Evolutionary conservation across 2,797 vertebrate genomes (phyloP), one percentile per base, ranked within the genome.

Genomic region (Gymnothorax reevesii): DNA sequence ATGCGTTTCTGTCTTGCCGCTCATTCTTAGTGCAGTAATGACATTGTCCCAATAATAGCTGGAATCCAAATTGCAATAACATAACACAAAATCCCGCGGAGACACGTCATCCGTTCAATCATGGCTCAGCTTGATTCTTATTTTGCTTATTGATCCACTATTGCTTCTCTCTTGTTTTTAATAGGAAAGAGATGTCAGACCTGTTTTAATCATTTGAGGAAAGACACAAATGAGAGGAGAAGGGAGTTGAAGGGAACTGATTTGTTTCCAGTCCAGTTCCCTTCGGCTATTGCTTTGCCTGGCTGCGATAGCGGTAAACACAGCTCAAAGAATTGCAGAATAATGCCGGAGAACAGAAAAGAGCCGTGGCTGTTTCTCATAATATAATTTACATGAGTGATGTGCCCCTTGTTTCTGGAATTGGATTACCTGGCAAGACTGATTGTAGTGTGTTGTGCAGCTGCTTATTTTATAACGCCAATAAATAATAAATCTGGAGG

Each of bases 401-500:
- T 49, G 62, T 82, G 66, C 25, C 84, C 85, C 87, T 85, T 88
- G 86, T 91, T 87, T 83, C 22, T 77, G 71, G 71, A 86, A 91
- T 89, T 87, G 86, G 83, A 90, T 91, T 90, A 90, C 89, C 60
- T 84, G 62, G 59, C 55, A 62, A 88, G 89, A 91, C 90, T 92
- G 90, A 91, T 91, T 89, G 86, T 77, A 83, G 86, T 42, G 27
- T 20, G 82, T 85, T 86, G 87, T 88, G 73, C 20, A 10, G 85
- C 71, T 87, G 83, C 87, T 91, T 87, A 86, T 88, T 88, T 90
- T 69, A 87, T 85, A 90, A 89, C 87, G 89, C 88, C 90, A 89
- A 92, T 92, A 92, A 91, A 91, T 91, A 89, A 92, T 92, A 92
- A 91, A 91, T 91, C 90, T 87, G 69, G 77, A 85, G 87, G 88